Conservation (phyloP, 2,797 vertebrate genomes). For the Sebastes itinus region DNA sequence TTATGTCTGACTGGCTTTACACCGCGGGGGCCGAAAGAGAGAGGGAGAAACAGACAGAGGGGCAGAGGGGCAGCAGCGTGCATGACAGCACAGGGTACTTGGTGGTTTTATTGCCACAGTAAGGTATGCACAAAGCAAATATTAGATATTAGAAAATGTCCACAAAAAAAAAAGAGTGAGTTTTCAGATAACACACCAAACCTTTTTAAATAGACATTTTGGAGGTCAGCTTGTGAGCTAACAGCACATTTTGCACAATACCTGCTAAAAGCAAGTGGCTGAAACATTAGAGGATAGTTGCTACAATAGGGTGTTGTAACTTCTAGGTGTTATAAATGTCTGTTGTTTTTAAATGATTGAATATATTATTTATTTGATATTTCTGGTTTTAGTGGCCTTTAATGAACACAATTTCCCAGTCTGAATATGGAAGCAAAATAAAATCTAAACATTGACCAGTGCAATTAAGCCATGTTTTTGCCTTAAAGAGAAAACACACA, state of each 20-base stretch:
- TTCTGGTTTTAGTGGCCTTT: background rate
- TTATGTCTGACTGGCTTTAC: conserved; percentile 79
- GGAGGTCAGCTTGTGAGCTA: background rate
- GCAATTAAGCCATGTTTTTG: no score
- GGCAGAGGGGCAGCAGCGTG: background rate
- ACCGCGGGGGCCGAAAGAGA: conserved; percentile 50
- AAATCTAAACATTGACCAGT: no score
- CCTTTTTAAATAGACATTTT: background rate
- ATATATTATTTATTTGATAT: background rate
- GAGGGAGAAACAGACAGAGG: conserved; percentile 26
- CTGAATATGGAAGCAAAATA: no score
- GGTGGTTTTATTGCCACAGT: background rate
- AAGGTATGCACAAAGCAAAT: conserved; percentile 11
- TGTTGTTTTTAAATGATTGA: background rate
- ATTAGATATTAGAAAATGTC: background rate
- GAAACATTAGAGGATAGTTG: no score
- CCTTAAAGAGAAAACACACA: no score
- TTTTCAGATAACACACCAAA: background rate
- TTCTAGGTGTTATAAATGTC: no score
- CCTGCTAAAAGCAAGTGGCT: no score
- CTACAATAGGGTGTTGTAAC: no score
- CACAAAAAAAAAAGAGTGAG: no score
- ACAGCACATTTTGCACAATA: no score
- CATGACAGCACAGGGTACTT: background rate
- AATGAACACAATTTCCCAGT: background rate